phyloP scores from a whole-genome alignment of 2,888 invertebrate genomes.

The Phortica magna region DNA sequence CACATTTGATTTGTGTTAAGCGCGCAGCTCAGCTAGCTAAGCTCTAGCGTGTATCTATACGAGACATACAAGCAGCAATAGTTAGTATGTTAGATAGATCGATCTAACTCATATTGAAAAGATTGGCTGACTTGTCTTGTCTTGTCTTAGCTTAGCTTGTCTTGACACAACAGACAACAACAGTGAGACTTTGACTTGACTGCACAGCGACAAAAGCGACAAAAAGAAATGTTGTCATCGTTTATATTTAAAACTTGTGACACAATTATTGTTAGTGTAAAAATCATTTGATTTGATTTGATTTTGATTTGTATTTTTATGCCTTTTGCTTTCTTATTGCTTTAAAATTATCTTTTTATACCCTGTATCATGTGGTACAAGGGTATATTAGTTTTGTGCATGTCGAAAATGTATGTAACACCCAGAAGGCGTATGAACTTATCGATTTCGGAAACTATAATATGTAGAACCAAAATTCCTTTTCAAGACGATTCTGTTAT shows the following conservation, averaged over 20 bases:
- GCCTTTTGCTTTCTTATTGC: background rate
- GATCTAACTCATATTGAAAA: constrained; percentile 23
- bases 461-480: too few relatives aligned
- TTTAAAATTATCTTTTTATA: background rate
- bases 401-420: too few relatives aligned
- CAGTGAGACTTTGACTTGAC: constrained; percentile 37
- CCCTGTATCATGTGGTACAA: too few relatives aligned
- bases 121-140: constrained; percentile 12
- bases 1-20: constrained; percentile 26
- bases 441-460: too few relatives aligned
- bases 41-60: constrained; percentile 5
- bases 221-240: constrained; percentile 64
- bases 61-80: too few relatives aligned
- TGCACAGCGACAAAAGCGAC: constrained; percentile 22
- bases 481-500: too few relatives aligned
- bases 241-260: constrained; percentile 71
- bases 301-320: background rate
- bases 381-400: too few relatives aligned
- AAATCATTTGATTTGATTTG: constrained; percentile 10
- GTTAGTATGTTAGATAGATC: background rate
- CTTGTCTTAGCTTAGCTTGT: constrained; percentile 44
- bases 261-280: constrained; percentile 69
- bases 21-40: constrained; percentile 28
- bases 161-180: constrained; percentile 35
- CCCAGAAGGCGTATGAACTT: too few relatives aligned